Evolutionary conservation across 2,888 invertebrate genomes (phyloP).

Genomic region (Leuctra nigra): DNA sequence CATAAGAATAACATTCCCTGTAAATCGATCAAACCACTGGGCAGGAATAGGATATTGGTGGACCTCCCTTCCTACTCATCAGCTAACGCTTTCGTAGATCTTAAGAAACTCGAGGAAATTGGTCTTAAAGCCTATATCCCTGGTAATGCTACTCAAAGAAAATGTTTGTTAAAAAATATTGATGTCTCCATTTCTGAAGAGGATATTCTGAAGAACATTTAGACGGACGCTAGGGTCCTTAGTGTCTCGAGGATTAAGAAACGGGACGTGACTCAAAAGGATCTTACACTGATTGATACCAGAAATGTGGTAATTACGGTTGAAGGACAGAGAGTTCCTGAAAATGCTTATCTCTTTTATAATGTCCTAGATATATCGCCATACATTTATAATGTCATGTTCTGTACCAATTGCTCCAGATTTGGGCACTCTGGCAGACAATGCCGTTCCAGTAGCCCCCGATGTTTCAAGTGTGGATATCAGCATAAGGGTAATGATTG

Average conservation of each 20-base stretch:
- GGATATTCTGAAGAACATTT: not conserved
- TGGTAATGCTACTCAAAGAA: not conserved
- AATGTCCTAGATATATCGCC: not conserved
- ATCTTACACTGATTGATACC: not conserved
- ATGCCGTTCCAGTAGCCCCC: not conserved
- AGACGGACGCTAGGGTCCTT: not conserved
- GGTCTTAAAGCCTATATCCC: not conserved
- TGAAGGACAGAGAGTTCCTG: not conserved
- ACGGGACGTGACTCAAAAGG: not conserved
- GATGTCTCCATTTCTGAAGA: not conserved
- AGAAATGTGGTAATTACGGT: not conserved
- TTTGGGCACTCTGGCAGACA: not conserved
- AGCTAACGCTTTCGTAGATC: not conserved
- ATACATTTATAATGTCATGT: not conserved
- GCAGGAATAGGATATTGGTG: not conserved
- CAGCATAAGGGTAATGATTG: not conserved
- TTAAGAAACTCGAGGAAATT: not conserved
- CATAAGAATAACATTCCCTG: not conserved
- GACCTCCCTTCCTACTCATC: not conserved
- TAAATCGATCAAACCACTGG: not conserved
- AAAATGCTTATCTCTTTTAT: not conserved
- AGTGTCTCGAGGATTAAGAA: not conserved
- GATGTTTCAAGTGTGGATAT: not conserved
- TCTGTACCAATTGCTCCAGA: not conserved
- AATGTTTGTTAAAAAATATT: not conserved